Evolutionary conservation across 2,888 invertebrate genomes (phyloP), one percentile per base, ranked within the genome.

Genomic region (Cordilura impudica): DNA sequence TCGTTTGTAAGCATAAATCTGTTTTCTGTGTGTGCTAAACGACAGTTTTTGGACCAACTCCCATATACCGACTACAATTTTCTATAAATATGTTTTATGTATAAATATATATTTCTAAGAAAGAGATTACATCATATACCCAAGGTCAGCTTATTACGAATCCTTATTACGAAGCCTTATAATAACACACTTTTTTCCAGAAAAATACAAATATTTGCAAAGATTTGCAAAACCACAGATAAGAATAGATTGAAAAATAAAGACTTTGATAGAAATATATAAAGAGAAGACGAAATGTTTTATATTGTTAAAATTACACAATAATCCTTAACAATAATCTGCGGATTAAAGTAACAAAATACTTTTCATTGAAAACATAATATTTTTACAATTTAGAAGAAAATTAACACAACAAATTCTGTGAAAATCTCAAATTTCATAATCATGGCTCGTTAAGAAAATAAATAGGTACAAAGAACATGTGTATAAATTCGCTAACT

Each of bases 311-410:
- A 63, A 54, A 56, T 71, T 35, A 39, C 35, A 63, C n/a, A n/a
- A n/a, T 35, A 72, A 72, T 54, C 72, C 31, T 19, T 39, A 12
- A 60, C 19, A 43, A 51, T 61, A 51, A 72, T 35, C 56, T 14
- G 1, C 29, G 12, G 47, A 10, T 65, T 58, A 14, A 51, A 19
- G 21, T 4, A 18, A 39, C 10, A 70, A 14, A 53, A 61, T 54
- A 31, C 23, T 63, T 53, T 1, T 4, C 12, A 19, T 29, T 23
- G 18, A 14, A 39, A 39, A 29, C 12, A 63, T 45, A 69, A 69
- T 56, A 47, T 56, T 69, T 35, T 14, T 16, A 8, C 12, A 7
- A 56, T 23, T 45, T 18, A 23, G 39, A 23, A 26, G 39, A 61
- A 60, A 29, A 29, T 10, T 43, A 5, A 60, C 18, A 60, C 49